phyloP scores from a whole-genome alignment of 2,888 invertebrate species.

The Thelaira solivaga region DNA sequence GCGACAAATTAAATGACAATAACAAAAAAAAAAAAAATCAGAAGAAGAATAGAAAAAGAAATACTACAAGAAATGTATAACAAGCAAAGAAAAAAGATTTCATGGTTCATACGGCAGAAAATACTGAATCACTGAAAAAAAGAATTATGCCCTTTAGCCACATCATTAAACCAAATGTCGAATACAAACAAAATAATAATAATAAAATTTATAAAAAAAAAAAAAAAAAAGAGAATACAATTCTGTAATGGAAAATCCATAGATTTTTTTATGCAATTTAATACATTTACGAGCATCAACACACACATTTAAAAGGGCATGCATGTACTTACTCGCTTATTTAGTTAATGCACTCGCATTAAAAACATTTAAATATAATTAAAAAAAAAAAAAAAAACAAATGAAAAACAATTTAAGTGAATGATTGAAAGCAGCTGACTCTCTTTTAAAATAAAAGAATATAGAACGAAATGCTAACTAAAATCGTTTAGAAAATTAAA shows the following conservation, averaged over 20 bases:
- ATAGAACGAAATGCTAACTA: no score
- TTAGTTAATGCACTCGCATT: no score
- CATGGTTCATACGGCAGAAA: conserved; percentile 41
- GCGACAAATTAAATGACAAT: conserved; percentile 59
- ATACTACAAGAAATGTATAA: conserved; percentile 1
- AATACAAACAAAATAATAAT: conserved; percentile 71
- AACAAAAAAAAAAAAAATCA: conserved; percentile 10
- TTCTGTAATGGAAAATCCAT: conserved; percentile 40
- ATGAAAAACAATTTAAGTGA: no score
- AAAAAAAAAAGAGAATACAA: background rate
- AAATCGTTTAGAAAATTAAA: no score
- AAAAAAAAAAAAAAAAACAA: no score
- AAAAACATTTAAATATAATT: no score
- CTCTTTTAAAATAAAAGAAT: no score
- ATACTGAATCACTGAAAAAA: conserved; percentile 38
- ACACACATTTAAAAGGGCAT: background rate
- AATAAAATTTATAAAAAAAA: conserved; percentile 42
- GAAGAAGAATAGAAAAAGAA: conserved; percentile 2
- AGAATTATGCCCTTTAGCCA: conserved; percentile 65
- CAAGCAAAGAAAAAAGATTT: conserved; percentile 23
- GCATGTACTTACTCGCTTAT: background rate
- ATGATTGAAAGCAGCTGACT: no score
- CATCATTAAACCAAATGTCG: conserved; percentile 75
- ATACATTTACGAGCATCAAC: conserved; percentile 19
- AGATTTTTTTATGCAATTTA: conserved; percentile 41